Percentiles rank a stretch among this genome's conserved stretches.
phyloP scores from a whole-genome alignment of 2,113 vertebrate genomes.

The Tichodroma muraria region DNA sequence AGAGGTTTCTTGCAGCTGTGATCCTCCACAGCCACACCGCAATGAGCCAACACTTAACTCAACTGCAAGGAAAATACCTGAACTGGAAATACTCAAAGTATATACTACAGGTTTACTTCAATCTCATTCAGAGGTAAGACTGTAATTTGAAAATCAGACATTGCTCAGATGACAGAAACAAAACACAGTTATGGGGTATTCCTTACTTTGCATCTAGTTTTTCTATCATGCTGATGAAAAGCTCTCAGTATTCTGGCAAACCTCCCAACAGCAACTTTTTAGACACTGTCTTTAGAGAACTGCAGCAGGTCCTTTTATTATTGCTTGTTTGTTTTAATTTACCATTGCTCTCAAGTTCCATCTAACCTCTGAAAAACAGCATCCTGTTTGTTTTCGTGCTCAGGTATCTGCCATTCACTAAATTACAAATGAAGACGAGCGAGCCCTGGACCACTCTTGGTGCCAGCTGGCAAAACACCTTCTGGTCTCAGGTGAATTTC shows the following conservation, averaged over 20 bases:
- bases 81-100: background rate
- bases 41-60: background rate
- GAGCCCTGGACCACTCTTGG: background rate
- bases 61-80: background rate
- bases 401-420: background rate
- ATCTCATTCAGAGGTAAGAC: background rate
- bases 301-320: background rate
- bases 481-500: constrained; percentile 10
- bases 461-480: constrained; percentile 9
- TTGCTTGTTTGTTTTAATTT: background rate
- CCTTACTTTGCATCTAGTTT: constrained; percentile 43
- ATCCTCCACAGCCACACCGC: background rate
- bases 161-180: background rate
- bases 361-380: background rate
- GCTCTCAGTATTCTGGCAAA: constrained; percentile 5
- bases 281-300: background rate
- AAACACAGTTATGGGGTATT: background rate
- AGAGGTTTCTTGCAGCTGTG: background rate
- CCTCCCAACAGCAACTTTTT: constrained; percentile 1
- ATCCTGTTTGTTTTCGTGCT: background rate
- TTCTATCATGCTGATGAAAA: constrained; percentile 41
- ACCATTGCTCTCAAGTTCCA: background rate
- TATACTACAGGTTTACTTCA: background rate
- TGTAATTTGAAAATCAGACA: background rate
- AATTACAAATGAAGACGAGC: background rate